These are phyloP conservation scores for Leptopilina syphax DNA, from an alignment of 2,888 invertebrate species.

Conservation along the genomic window DNA sequence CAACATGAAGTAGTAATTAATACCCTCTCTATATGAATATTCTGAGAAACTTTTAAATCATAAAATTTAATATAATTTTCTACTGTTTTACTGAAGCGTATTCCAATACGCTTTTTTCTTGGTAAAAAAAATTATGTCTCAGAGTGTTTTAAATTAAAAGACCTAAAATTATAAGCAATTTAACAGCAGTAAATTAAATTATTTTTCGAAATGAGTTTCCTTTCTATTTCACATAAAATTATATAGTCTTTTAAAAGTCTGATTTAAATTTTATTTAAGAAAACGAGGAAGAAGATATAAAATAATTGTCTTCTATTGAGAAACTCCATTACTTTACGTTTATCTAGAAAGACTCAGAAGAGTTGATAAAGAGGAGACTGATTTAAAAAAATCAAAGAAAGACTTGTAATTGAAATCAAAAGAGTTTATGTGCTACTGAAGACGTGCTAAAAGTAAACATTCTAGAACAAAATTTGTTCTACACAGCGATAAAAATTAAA, in stretches of 20 bases:
- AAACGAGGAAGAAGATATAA: not conserved
- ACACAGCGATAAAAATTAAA: not conserved
- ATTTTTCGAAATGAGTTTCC: too few species aligned
- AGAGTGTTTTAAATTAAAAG: too few species aligned
- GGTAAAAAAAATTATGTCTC: too few species aligned
- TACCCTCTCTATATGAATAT: too few species aligned
- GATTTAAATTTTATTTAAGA: not conserved
- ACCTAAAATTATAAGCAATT: too few species aligned
- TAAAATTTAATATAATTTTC: too few species aligned
- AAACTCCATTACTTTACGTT: not conserved
- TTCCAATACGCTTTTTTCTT: too few species aligned
- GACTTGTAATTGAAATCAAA: conserved; percentile 6
- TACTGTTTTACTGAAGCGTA: too few species aligned
- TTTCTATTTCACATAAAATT: too few species aligned
- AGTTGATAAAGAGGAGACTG: conserved; percentile 23
- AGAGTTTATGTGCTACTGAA: conserved; percentile 16
- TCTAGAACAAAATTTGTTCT: conserved; percentile 1
- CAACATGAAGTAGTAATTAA: not conserved
- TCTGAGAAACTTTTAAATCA: too few species aligned
- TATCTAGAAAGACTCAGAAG: not conserved
- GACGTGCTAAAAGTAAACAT: conserved; percentile 16
- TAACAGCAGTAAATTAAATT: too few species aligned
- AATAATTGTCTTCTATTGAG: not conserved
- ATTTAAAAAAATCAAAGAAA: conserved; percentile 26
- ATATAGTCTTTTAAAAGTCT: too few species aligned